Percentiles rank a stretch among this genome's conserved stretches.
phyloP scores from a whole-genome alignment of 2,797 vertebrate species.

The Buphagus erythrorhynchus region DNA sequence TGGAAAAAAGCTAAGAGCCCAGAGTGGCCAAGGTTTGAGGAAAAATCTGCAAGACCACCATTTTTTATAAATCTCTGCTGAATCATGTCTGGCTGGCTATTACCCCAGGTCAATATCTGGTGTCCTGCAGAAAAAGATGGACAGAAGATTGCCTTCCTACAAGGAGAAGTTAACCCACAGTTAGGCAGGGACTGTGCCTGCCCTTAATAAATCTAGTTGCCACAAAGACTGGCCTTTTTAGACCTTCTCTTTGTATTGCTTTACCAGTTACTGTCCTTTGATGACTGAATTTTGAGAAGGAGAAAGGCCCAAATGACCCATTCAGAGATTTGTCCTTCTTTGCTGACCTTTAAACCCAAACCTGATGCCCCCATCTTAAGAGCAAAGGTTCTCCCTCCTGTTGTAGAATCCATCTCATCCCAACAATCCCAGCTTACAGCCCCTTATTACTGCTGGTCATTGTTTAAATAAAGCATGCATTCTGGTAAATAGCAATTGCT shows the following conservation, averaged over 20 bases:
- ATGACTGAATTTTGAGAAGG: not conserved
- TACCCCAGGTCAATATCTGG: not conserved
- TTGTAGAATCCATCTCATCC: not conserved
- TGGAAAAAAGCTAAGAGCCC: not conserved
- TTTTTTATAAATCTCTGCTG: not conserved
- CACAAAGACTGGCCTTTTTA: not conserved
- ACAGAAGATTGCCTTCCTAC: not conserved
- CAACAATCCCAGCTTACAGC: not conserved
- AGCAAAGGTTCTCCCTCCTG: not conserved
- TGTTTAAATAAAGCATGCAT: slow-evolving; percentile 66
- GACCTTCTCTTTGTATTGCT: not conserved
- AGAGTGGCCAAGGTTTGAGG: not conserved
- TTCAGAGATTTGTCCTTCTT: not conserved
- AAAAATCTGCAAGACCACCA: not conserved
- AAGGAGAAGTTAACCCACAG: not conserved
- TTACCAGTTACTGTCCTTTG: not conserved
- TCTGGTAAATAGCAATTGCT: slow-evolving; percentile 55
- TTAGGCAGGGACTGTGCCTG: accelerated
- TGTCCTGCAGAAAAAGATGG: not conserved
- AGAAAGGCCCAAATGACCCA: not conserved
- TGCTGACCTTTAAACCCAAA: slow-evolving; percentile 29
- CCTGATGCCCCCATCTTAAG: not conserved
- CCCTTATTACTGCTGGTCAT: slow-evolving; percentile 48
- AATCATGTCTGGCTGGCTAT: not conserved
- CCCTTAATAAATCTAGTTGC: not conserved